Evolutionary conservation across 2,888 invertebrate genomes (phyloP), one percentile per base, ranked within the genome.

Genomic region (Amiota mariae): DNA sequence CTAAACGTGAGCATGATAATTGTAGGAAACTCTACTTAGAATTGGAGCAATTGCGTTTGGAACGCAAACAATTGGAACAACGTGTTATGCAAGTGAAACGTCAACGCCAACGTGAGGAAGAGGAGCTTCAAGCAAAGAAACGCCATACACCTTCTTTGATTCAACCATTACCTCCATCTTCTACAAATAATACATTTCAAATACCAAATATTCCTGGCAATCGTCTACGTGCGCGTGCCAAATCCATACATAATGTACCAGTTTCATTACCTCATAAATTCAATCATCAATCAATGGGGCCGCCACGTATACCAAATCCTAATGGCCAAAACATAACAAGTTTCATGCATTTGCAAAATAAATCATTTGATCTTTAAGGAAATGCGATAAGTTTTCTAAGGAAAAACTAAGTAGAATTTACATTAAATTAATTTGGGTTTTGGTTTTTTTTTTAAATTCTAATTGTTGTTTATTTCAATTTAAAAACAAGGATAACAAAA

Each of bases 281-380:
- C n/a, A n/a, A n/a, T 47, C 48, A 64, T 1, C 64, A 64, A 1
- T 12, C 1, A 67, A 67, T 51, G n/a, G 10, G 20, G 56, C 36
- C 1, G 24, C 70, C 56, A 70, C 70, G 56, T 47, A 54, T 56
- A 24, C 56, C 54, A 18, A 12, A 47, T 24, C 48, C 49, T 20
- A 48, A 20, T 13, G 15, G 15, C 2, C 15, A 8, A 15, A 67
- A 10, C 2, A 68, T 68, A 11, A 47, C 54, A 13, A 68, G 67
- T n/a, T 68, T 68, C 54, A 15, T 51, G 24, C 11, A 13, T 18
- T 61, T 70, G 49, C 56, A 75, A 20, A 81, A 79, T 61, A 67
- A 75, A 71, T 77, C 83, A 8, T 82, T 82, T 57, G 48, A 78
- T 36, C 63, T 84, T 1, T 71, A 71, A 73, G 71, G 63, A 61